A percentile compares a stretch with the other conserved stretches of the same genome.
Evolutionary conservation across 2,888 invertebrate species (phyloP).

Genomic region (Spodoptera littoralis): DNA sequence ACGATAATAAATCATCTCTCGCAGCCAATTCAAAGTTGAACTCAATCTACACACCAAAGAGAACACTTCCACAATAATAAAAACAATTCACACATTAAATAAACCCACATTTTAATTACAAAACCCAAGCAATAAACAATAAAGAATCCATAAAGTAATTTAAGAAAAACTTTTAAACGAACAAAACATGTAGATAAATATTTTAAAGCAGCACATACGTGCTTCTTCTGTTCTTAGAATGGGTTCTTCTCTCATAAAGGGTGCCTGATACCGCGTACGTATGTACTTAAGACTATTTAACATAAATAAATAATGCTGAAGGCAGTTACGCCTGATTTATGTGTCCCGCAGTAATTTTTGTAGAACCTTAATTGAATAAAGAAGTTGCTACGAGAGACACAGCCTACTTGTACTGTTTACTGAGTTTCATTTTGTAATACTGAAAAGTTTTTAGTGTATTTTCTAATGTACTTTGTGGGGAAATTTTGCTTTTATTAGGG

Average conservation of each 20-base stretch:
- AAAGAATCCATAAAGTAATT: slow-evolving; percentile 18
- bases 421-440: slow-evolving; percentile 5
- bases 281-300: slow-evolving; percentile 76
- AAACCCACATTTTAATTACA: no score
- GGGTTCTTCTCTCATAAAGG: slow-evolving; percentile 61
- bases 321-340: slow-evolving; percentile 80
- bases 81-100: no score
- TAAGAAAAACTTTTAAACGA: slow-evolving; percentile 25
- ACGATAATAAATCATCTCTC: no score
- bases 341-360: slow-evolving; percentile 75
- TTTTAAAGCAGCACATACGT: slow-evolving; percentile 28
- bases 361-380: slow-evolving; percentile 79
- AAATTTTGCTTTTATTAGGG: no score
- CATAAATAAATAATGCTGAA: slow-evolving; percentile 80
- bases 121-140: neutral
- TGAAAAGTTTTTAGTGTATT: neutral
- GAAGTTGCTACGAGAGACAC: slow-evolving; percentile 61
- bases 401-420: neutral
- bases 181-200: slow-evolving; percentile 37
- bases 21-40: no score
- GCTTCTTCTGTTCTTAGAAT: slow-evolving; percentile 41
- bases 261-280: slow-evolving; percentile 62
- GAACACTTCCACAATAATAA: no score
- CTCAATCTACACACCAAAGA: no score
- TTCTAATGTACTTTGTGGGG: no score